Conservation (phyloP, 2,113 vertebrate species). For the Caracal caracal region DNA sequence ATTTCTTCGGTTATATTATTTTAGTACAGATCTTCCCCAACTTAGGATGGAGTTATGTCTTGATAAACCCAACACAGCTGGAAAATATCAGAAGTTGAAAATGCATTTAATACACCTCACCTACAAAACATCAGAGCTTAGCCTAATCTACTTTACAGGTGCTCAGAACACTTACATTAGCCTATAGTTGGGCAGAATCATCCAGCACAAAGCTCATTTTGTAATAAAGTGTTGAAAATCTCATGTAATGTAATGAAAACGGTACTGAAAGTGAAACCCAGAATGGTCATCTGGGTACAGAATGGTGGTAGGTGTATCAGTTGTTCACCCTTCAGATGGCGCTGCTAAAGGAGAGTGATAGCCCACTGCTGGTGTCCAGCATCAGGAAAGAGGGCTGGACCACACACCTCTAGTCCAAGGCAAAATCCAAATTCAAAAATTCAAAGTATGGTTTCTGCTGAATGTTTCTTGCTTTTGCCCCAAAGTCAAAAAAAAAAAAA, state of each 20-base stretch:
- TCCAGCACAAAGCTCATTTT: background rate
- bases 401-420: background rate
- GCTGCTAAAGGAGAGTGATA: background rate
- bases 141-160: background rate
- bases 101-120: background rate
- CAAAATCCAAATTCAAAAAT: background rate
- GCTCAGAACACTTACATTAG: background rate
- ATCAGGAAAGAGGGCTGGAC: background rate
- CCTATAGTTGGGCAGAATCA: background rate
- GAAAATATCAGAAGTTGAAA: background rate
- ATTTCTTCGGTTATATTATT: conserved; percentile 16
- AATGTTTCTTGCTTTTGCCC: background rate
- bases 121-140: background rate
- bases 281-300: background rate
- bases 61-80: background rate
- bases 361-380: background rate
- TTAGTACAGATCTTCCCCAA: background rate
- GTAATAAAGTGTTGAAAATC: background rate
- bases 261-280: background rate
- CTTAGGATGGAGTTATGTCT: background rate
- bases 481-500: background rate
- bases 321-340: background rate
- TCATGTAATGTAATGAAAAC: background rate
- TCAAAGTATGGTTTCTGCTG: background rate
- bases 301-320: background rate